Conservation (phyloP, 2,888 invertebrate species). For the Troilus luridus region DNA sequence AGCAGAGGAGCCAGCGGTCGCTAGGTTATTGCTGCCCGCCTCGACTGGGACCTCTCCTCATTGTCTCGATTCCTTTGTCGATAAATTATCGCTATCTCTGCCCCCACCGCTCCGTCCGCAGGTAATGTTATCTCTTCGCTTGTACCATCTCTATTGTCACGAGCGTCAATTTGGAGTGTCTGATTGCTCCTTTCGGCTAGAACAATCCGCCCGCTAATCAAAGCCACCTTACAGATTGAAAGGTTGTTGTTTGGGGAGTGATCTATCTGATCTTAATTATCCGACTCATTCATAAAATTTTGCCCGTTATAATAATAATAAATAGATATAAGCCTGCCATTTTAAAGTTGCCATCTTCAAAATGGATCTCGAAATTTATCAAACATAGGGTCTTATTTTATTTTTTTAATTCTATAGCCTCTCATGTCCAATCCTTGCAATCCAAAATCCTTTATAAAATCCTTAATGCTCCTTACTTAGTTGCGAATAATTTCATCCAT, state of each 20-base stretch:
- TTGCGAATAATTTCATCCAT: too few relatives aligned
- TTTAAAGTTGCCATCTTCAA: too few relatives aligned
- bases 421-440: too few relatives aligned
- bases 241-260: neutral
- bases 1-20: neutral
- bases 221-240: neutral
- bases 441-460: too few relatives aligned
- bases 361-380: too few relatives aligned
- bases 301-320: too few relatives aligned
- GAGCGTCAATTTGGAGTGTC: neutral
- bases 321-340: too few relatives aligned
- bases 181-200: neutral
- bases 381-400: too few relatives aligned
- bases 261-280: too few relatives aligned
- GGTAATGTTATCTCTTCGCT: neutral
- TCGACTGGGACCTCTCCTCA: neutral
- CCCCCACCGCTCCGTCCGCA: neutral
- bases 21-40: neutral
- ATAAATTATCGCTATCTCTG: constrained; percentile 3
- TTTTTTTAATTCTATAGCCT: too few relatives aligned
- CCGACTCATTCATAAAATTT: too few relatives aligned
- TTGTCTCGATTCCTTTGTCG: neutral
- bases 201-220: neutral
- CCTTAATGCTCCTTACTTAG: too few relatives aligned
- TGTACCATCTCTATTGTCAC: neutral